Evolutionary conservation across 2,113 vertebrate genomes (phyloP).

Genomic region (Solea senegalensis): DNA sequence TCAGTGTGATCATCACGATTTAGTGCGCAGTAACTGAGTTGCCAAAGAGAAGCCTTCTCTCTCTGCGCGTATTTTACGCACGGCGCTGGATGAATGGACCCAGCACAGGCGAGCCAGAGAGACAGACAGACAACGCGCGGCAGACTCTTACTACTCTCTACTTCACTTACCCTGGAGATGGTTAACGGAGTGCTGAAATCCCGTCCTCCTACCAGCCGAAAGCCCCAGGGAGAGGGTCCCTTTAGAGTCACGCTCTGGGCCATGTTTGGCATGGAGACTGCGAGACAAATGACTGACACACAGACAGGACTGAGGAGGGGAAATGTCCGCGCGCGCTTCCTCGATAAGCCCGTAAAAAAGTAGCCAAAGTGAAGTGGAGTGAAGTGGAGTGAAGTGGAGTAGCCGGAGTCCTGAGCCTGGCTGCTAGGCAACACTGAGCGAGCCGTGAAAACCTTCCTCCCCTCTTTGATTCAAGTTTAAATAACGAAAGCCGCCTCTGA

Average conservation of each 20-base stretch:
- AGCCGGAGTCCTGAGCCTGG: slow-evolving; percentile 37
- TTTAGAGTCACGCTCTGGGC: slow-evolving; percentile 87
- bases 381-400: not conserved
- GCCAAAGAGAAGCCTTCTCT: too few species aligned
- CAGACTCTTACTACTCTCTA: too few species aligned
- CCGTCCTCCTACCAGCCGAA: slow-evolving; percentile 93
- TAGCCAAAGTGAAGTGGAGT: slow-evolving; percentile 22
- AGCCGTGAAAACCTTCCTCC: slow-evolving; percentile 62
- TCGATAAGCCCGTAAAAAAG: not conserved
- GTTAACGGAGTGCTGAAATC: slow-evolving; percentile 94
- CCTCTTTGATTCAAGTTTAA: slow-evolving; percentile 72
- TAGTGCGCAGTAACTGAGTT: too few species aligned
- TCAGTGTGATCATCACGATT: too few species aligned
- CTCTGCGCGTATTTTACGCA: not conserved
- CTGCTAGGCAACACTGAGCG: slow-evolving; percentile 74
- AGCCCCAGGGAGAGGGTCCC: slow-evolving; percentile 96
- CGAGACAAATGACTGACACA: slow-evolving; percentile 2
- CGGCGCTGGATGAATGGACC: slow-evolving; percentile 45
- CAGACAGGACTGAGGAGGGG: not conserved
- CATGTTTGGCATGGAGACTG: slow-evolving; percentile 73
- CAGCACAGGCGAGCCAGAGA: not conserved
- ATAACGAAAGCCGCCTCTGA: slow-evolving; percentile 74
- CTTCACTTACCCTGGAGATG: slow-evolving; percentile 91
- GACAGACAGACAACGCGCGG: not conserved
- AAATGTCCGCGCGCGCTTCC: slow-evolving; percentile 30